Conservation (phyloP, 2,888 invertebrate species). For the Pegoplata infirma region DNA sequence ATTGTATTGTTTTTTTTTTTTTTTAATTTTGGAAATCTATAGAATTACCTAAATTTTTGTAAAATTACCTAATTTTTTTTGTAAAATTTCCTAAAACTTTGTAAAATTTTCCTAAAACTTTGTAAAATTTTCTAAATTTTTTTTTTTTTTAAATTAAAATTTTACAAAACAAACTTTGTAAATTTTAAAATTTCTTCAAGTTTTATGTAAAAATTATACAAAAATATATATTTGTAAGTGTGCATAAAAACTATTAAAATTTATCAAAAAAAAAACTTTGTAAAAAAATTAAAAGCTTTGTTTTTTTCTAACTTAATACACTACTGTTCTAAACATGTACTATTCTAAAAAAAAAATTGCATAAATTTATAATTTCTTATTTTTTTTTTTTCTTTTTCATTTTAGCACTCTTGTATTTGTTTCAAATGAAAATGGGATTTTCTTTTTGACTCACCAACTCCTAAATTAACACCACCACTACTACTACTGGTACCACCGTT, state of each 20-base stretch:
- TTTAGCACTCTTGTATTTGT: slow-evolving; percentile 57
- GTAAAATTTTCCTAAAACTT: background rate
- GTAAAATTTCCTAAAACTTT: background rate
- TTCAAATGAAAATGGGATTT: slow-evolving; percentile 35
- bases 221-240: too few relatives aligned
- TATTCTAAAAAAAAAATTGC: slow-evolving; percentile 43
- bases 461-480: slow-evolving; percentile 69
- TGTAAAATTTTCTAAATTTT: slow-evolving; percentile 7
- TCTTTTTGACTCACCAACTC: slow-evolving; percentile 58
- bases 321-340: slow-evolving; percentile 6
- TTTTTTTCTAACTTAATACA: slow-evolving; percentile 13
- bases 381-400: background rate
- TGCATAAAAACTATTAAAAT: background rate
- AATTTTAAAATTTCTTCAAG: background rate
- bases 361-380: too few relatives aligned
- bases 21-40: too few relatives aligned
- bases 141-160: slow-evolving; percentile 28
- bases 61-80: too few relatives aligned
- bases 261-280: background rate
- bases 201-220: background rate
- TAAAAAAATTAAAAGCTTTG: slow-evolving; percentile 26
- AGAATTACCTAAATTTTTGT: too few relatives aligned
- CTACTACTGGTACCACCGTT: slow-evolving; percentile 78
- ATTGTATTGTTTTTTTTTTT: too few relatives aligned
- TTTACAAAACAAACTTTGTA: too few relatives aligned